Percentiles rank a stretch among this genome's conserved stretches.
Conservation (phyloP, 2,888 invertebrate genomes). For the Trachelus iudaicus region DNA sequence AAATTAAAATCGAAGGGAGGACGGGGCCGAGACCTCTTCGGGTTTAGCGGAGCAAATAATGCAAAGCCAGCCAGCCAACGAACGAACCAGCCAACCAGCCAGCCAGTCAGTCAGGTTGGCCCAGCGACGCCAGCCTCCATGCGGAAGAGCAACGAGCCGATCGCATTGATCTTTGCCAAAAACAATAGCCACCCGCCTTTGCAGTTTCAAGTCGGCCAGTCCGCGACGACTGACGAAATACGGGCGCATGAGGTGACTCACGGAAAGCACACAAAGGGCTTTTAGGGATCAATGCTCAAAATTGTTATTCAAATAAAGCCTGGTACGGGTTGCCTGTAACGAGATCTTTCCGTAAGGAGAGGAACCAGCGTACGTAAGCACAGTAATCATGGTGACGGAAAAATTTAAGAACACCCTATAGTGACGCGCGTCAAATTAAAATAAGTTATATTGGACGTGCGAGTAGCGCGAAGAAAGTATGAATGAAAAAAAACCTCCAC, state of each 20-base stretch:
- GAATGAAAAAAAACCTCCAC: background rate
- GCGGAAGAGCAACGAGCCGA: slow-evolving; percentile 55
- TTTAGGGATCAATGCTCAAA: background rate
- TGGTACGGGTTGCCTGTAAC: slow-evolving; percentile 4
- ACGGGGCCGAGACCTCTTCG: background rate
- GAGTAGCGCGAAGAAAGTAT: background rate
- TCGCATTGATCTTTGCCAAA: slow-evolving; percentile 60
- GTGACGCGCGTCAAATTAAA: background rate
- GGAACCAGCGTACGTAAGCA: slow-evolving; percentile 23
- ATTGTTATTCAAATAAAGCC: slow-evolving; percentile 17
- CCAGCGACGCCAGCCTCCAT: slow-evolving; percentile 29
- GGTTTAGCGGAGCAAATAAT: slow-evolving; percentile 17
- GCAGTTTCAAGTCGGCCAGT: slow-evolving; percentile 31
- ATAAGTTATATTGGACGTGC: background rate
- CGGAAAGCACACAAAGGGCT: slow-evolving; percentile 14
- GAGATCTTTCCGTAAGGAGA: slow-evolving; percentile 24
- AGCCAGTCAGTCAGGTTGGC: background rate
- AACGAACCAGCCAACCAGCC: background rate
- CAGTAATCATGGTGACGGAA: background rate
- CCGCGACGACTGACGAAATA: slow-evolving; percentile 44
- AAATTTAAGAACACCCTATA: background rate
- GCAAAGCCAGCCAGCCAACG: slow-evolving; percentile 5
- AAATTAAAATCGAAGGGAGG: slow-evolving; percentile 32
- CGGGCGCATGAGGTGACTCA: slow-evolving; percentile 51
- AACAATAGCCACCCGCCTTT: slow-evolving; percentile 55